Conservation (phyloP, 2,797 vertebrate species). For the Acipenser oxyrinchus region DNA sequence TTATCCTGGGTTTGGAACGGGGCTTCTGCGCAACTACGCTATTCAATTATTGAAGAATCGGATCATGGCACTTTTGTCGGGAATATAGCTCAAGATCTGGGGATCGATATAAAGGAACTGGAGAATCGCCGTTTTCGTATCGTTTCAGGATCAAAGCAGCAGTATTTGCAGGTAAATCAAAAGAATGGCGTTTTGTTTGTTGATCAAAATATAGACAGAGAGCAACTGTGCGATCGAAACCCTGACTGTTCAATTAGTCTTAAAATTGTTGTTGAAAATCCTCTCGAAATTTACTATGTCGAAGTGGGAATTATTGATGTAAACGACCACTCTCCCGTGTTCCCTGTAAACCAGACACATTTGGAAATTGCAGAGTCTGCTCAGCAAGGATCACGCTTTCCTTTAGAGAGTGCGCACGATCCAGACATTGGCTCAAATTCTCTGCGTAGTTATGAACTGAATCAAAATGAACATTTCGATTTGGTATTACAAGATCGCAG, state of each 20-base stretch:
- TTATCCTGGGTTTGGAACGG: background rate
- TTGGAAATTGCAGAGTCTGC: conserved; percentile 50
- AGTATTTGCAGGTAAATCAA: conserved; percentile 20
- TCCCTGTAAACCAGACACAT: conserved; percentile 35
- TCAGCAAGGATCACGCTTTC: conserved; percentile 41
- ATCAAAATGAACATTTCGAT: conserved; percentile 53
- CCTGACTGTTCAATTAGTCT: conserved; percentile 47
- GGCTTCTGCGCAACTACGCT: conserved; percentile 2
- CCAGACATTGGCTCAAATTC: conserved; percentile 50
- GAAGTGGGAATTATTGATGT: conserved; percentile 53
- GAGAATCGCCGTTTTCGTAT: conserved; percentile 7
- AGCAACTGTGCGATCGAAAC: conserved; percentile 44
- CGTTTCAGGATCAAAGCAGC: background rate
- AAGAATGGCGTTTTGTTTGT: conserved; percentile 42
- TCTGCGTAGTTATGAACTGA: conserved; percentile 56
- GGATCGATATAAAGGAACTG: background rate
- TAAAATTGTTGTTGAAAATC: conserved; percentile 59
- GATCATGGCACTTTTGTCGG: conserved; percentile 24
- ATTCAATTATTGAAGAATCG: conserved; percentile 21
- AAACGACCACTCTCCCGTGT: conserved; percentile 49
- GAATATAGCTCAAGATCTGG: conserved; percentile 12
- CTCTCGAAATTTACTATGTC: conserved; percentile 61
- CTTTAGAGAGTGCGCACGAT: conserved; percentile 52
- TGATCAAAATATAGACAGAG: conserved; percentile 44
- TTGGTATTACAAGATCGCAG: conserved; percentile 27